Percentiles rank a stretch among this genome's conserved stretches.
Evolutionary conservation across 2,797 vertebrate species (phyloP).

Genomic region (Macroramphosus scolopax): DNA sequence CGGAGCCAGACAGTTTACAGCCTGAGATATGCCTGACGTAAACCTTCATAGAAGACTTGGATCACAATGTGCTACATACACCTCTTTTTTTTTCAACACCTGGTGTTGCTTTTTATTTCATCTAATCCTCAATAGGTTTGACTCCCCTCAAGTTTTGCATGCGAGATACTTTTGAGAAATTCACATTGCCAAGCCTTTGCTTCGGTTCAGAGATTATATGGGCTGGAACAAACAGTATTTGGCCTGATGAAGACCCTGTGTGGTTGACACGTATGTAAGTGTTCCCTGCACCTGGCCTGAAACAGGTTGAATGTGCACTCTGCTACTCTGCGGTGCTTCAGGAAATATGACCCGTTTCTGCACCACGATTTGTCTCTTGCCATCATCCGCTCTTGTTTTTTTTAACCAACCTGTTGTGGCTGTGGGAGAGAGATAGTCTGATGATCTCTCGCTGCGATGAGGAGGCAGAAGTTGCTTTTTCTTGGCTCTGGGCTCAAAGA

Average conservation of each 20-base stretch:
- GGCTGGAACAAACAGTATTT: too few species aligned
- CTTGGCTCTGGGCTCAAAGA: conserved; percentile 74
- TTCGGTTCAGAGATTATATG: conserved; percentile 37
- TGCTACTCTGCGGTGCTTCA: too few species aligned
- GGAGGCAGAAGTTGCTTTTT: conserved; percentile 68
- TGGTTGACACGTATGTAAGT: too few species aligned
- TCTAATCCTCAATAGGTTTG: conserved; percentile 11
- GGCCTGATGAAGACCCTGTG: too few species aligned
- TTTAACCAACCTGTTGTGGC: conserved; percentile 59
- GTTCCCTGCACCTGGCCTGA: too few species aligned
- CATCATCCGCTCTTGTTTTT: conserved; percentile 38
- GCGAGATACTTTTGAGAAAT: conserved; percentile 27
- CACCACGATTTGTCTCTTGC: conserved; percentile 55
- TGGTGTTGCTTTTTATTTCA: conserved; percentile 12
- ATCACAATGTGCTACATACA: conserved; percentile 22
- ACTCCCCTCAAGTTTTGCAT: conserved; percentile 22
- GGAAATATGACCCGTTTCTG: conserved; percentile 43
- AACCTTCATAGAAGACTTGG: not conserved
- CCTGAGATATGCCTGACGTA: conserved; percentile 19
- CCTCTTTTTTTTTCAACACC: conserved; percentile 1
- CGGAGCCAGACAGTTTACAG: conserved; percentile 11
- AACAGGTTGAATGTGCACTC: too few species aligned
- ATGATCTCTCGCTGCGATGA: conserved; percentile 48
- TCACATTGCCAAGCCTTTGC: conserved; percentile 38
- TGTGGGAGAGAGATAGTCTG: conserved; percentile 55